Conservation (phyloP, 2,888 invertebrate genomes). For the Stenichneumon culpator region DNA sequence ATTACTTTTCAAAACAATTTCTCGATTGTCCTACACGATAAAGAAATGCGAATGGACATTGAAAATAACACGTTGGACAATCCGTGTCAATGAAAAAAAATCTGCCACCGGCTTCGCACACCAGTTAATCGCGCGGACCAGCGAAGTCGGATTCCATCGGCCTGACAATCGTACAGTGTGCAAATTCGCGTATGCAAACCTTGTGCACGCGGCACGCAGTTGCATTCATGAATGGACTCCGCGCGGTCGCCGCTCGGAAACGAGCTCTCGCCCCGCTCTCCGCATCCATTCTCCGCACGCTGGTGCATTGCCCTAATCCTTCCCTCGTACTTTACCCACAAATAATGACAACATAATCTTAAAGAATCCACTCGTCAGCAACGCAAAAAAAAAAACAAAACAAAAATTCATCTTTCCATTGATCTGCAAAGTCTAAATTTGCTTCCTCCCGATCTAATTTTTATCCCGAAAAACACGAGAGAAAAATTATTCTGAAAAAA, state of each 20-base stretch:
- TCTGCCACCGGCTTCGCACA: neutral
- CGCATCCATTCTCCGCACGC: conserved; percentile 19
- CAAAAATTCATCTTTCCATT: conserved; percentile 39
- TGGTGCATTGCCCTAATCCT: neutral
- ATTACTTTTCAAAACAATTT: no score
- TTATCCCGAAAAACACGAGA: conserved; percentile 31
- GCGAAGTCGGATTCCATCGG: neutral
- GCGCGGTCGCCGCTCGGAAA: conserved; percentile 28
- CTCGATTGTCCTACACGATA: no score
- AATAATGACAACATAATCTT: neutral
- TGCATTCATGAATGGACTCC: conserved; percentile 78
- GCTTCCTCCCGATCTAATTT: conserved; percentile 37
- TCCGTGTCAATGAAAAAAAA: no score
- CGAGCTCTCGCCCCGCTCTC: conserved; percentile 30
- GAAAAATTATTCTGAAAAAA: no score
- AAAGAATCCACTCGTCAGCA: neutral
- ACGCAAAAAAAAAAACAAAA: neutral
- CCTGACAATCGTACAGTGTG: conserved; percentile 6
- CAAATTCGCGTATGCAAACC: conserved; percentile 60
- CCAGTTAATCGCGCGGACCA: conserved; percentile 27
- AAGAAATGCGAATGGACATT: no score
- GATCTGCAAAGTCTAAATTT: conserved; percentile 36
- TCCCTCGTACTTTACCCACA: neutral
- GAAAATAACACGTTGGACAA: no score
- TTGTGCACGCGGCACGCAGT: conserved; percentile 71